Conservation (phyloP, 1,140 invertebrate species). For the Pristionchus pacificus region DNA sequence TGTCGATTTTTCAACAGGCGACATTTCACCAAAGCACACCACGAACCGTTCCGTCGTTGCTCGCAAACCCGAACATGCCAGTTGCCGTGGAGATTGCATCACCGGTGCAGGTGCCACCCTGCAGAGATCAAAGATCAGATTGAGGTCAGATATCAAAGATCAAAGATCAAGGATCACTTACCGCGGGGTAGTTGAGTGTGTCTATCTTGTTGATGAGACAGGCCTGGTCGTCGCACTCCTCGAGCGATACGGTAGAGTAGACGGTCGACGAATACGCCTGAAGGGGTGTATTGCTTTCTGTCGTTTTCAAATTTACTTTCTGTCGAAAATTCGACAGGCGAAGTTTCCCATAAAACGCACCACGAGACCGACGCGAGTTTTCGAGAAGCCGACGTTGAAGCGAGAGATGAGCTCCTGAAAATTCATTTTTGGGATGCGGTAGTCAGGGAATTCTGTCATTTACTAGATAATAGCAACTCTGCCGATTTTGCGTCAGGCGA, state of each 20-base stretch:
- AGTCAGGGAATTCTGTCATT: too few relatives aligned
- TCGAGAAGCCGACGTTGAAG: not conserved
- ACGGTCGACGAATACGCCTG: not conserved
- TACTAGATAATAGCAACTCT: too few relatives aligned
- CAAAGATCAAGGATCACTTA: too few relatives aligned
- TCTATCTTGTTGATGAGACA: not conserved
- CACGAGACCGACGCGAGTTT: not conserved
- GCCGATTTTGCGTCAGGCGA: too few relatives aligned
- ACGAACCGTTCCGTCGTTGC: too few relatives aligned
- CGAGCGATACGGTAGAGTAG: not conserved
- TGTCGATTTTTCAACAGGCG: not conserved
- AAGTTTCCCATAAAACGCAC: too few relatives aligned
- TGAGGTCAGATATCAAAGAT: too few relatives aligned
- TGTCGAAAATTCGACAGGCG: too few relatives aligned
- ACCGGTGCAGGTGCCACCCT: not conserved
- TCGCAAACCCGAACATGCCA: not conserved
- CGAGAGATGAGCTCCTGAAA: not conserved
- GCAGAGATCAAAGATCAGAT: not conserved
- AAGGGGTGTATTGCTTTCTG: not conserved
- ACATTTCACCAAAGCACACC: not conserved
- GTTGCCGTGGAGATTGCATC: not conserved
- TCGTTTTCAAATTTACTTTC: not conserved
- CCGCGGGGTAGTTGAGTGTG: not conserved
- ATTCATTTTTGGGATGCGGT: too few relatives aligned
- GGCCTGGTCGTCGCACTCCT: not conserved